A percentile compares a stretch with the other conserved stretches of the same genome.
Evolutionary conservation across 2,113 vertebrate genomes (phyloP).

Genomic region (Prietella phreatophila): DNA sequence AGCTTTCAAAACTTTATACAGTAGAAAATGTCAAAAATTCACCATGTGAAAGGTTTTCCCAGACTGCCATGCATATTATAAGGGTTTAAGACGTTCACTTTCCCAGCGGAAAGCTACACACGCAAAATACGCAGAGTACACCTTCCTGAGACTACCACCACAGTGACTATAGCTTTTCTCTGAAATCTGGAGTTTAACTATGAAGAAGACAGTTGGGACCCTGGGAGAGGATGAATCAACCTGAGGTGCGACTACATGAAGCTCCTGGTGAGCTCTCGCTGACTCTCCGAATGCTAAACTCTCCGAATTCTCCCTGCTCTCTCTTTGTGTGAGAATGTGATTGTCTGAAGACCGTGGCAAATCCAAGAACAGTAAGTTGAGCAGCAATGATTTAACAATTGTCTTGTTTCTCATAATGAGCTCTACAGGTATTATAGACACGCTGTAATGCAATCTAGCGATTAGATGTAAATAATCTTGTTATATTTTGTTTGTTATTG

Average conservation of each 20-base stretch:
- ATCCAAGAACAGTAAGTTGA: constrained; percentile 1
- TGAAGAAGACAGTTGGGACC: neutral
- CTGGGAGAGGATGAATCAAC: neutral
- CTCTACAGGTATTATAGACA: neutral
- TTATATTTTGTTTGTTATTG: constrained; percentile 10
- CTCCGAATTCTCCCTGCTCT: neutral
- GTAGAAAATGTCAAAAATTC: neutral
- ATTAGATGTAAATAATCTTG: constrained; percentile 22
- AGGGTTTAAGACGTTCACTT: neutral
- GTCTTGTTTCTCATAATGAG: constrained; percentile 14
- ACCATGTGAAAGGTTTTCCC: neutral
- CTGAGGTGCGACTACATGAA: neutral
- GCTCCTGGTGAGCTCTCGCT: neutral
- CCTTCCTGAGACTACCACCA: neutral
- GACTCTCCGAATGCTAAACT: neutral
- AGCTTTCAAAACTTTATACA: neutral
- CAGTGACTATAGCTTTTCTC: neutral
- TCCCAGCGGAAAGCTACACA: neutral
- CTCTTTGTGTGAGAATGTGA: neutral
- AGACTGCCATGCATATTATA: neutral
- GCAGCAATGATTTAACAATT: constrained; percentile 26
- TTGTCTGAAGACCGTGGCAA: neutral
- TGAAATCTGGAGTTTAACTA: neutral
- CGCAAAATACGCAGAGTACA: neutral
- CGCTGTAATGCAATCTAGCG: neutral